These are phyloP conservation scores for Rotaria magnacalcarata DNA, from an alignment of 2,888 invertebrate species.

Conservation along the genomic window DNA sequence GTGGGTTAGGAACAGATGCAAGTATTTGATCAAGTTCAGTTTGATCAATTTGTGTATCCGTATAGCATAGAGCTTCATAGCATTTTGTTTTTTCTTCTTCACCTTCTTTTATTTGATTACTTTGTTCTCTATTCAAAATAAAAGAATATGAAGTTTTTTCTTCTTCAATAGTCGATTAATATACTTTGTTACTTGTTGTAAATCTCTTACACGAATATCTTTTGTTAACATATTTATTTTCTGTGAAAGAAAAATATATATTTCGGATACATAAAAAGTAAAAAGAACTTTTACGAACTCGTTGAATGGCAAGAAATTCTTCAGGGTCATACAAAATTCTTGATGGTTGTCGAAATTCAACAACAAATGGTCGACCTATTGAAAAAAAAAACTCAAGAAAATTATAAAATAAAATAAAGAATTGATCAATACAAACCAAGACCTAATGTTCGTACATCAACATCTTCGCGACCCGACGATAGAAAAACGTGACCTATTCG, in stretches of 20 bases:
- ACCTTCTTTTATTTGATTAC: slow-evolving; percentile 56
- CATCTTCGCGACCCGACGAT: slow-evolving; percentile 90
- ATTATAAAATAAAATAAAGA: not conserved
- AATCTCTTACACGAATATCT: slow-evolving; percentile 65
- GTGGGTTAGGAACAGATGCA: not conserved
- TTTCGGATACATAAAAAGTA: not conserved
- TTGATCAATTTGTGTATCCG: slow-evolving; percentile 49
- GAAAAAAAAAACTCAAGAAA: not conserved
- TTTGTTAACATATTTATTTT: slow-evolving; percentile 64
- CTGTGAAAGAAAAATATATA: slow-evolving; percentile 49
- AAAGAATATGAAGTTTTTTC: slow-evolving; percentile 7
- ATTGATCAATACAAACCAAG: slow-evolving; percentile 44
- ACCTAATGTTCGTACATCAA: slow-evolving; percentile 83
- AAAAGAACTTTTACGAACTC: slow-evolving; percentile 49
- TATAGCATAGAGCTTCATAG: slow-evolving; percentile 70
- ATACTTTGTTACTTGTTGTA: slow-evolving; percentile 68
- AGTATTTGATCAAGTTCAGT: slow-evolving; percentile 47
- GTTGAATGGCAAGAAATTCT: slow-evolving; percentile 64
- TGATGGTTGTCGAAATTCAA: slow-evolving; percentile 71
- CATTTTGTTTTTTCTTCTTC: slow-evolving; percentile 71
- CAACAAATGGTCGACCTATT: slow-evolving; percentile 79
- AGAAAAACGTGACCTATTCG: slow-evolving; percentile 62
- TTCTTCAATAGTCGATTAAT: slow-evolving; percentile 45
- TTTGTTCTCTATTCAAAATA: slow-evolving; percentile 64
- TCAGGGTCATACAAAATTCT: slow-evolving; percentile 60